A percentile compares a stretch with the other conserved stretches of the same genome.
phyloP scores from a whole-genome alignment of 1,140 invertebrate genomes.

The Nephila pilipes region DNA sequence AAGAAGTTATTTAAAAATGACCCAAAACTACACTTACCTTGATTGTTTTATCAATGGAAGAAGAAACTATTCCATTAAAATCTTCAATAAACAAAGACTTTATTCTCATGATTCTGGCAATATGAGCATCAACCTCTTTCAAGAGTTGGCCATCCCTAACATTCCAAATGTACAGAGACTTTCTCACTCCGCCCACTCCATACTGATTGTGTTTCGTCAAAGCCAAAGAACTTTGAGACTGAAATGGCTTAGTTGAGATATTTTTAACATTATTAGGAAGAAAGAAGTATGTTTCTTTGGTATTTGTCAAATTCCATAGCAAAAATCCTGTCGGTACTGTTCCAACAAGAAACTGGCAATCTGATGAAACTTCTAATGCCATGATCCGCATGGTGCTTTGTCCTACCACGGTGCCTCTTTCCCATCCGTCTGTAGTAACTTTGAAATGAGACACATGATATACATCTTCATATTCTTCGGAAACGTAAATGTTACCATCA shows the following conservation, averaged over 20 bases:
- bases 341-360: slow-evolving; percentile 73
- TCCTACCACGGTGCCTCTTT: background rate
- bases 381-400: slow-evolving; percentile 1
- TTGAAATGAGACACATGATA: slow-evolving; percentile 48
- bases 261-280: slow-evolving; percentile 95
- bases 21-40: slow-evolving; percentile 91
- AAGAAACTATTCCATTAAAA: slow-evolving; percentile 97
- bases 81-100: slow-evolving; percentile 91
- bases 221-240: slow-evolving; percentile 92
- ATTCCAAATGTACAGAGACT: slow-evolving; percentile 97
- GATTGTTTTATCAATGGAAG: slow-evolving; percentile 97
- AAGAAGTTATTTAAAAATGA: too few species aligned
- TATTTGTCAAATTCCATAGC: slow-evolving; percentile 44
- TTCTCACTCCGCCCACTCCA: slow-evolving; percentile 96
- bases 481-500: slow-evolving; percentile 34
- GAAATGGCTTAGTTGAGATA: slow-evolving; percentile 93
- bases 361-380: slow-evolving; percentile 42
- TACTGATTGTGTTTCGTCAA: slow-evolving; percentile 94
- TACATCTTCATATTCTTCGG: background rate
- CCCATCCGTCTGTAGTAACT: slow-evolving; percentile 61
- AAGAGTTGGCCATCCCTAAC: slow-evolving; percentile 89
- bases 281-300: slow-evolving; percentile 83
- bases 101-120: slow-evolving; percentile 96
- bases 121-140: slow-evolving; percentile 97
- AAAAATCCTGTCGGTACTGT: slow-evolving; percentile 71